Base-by-base conservation (phyloP, 2,888 invertebrate genomes). In the Synanthedon myopaeformis region DNA sequence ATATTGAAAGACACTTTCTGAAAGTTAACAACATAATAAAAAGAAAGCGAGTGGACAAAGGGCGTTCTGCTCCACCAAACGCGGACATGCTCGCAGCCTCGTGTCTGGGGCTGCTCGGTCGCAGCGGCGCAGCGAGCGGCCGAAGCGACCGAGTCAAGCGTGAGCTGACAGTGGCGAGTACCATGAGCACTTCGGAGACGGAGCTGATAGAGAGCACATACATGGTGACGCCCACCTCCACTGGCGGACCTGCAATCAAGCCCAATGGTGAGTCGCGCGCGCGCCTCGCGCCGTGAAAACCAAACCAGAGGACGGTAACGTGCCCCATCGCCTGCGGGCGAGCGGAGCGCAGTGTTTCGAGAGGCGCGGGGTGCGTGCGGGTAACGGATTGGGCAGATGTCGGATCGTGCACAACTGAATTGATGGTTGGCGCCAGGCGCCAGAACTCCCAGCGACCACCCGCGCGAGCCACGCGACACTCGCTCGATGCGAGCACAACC, bases 121-220 rank as follows among this genome's bases (percentile, higher is more conserved):
- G 80, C 74, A 65, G 72, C 75, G 76, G 75, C 79, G 74, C 72
- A 58, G 65, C 65, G 63, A 56, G 53, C 50, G 53, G 60, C 64
- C 62, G 58, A 52, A 60, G 62, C 61, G 62, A 61, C 64, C 67
- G 65, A 66, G 68, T 59, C 67, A 67, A 65, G 65, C 65, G 64
- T 61, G 74, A 79, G 82, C 85, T 89, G 89, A 80, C 74, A 77
- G 72, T 72, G 78, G 75, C 82, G 86, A 85, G 86, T 94, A 97
- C 97, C 97, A 97, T 97, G 92, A 96, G 94, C 89, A 97, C 97
- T 93, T 97, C 97, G 89, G 96, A 97, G 89, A 97, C 95, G 89
- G 96, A 96, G 91, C 96, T 96, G 93, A 97, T 97, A 91, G 96
- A 96, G 90, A 97, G 94, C 90, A 97, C 96, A 92, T 96, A 96